Percentiles rank a stretch among this genome's conserved stretches.
phyloP scores from a whole-genome alignment of 2,797 vertebrate species.

The Tadarida brasiliensis region DNA sequence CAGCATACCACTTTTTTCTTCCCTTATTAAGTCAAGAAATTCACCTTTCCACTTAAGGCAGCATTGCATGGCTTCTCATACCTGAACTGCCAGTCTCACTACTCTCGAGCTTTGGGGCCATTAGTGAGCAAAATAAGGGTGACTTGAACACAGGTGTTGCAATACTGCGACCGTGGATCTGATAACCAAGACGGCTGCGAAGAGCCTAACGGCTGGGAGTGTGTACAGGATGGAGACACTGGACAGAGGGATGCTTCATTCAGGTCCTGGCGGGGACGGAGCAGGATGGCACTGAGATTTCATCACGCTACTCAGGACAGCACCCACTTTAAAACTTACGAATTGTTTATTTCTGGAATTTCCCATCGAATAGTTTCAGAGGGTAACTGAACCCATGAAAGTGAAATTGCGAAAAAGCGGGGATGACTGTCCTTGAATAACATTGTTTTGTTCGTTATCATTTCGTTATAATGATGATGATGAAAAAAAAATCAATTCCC shows the following conservation, averaged over 20 bases:
- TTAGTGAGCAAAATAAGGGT: neutral
- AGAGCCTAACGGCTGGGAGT: too few relatives aligned
- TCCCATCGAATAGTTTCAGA: neutral
- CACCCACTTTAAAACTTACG: too few relatives aligned
- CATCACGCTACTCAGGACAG: too few relatives aligned
- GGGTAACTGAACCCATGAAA: neutral
- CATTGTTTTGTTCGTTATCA: too few relatives aligned
- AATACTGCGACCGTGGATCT: neutral
- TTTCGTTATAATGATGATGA: too few relatives aligned
- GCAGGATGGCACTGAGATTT: too few relatives aligned
- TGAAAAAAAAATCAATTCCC: too few relatives aligned
- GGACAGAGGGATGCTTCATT: too few relatives aligned
- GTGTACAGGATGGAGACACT: too few relatives aligned
- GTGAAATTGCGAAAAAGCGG: neutral
- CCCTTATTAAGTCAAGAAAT: neutral
- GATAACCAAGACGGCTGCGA: neutral
- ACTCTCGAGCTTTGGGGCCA: neutral
- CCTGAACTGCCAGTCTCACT: neutral
- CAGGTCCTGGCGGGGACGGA: too few relatives aligned
- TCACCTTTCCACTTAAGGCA: neutral
- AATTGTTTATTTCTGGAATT: neutral
- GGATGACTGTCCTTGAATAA: neutral
- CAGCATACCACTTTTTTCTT: neutral
- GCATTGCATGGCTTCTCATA: neutral
- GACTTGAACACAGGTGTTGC: too few relatives aligned